phyloP scores from a whole-genome alignment of 2,888 invertebrate species.

The Cantharis rustica region DNA sequence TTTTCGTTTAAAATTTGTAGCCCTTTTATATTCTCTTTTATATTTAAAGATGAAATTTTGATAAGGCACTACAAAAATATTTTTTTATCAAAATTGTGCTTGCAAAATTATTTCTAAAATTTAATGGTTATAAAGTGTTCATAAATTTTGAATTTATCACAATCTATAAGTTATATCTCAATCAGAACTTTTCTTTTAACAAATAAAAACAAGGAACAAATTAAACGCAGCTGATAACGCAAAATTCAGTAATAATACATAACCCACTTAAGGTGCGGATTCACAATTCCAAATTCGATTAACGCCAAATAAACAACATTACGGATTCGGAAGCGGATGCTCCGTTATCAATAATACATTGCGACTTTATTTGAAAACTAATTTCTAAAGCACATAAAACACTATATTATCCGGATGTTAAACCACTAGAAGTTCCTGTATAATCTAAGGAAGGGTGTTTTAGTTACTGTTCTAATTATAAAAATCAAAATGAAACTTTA shows the following conservation, averaged over 20 bases:
- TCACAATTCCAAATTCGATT: slow-evolving; percentile 18
- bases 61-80: neutral
- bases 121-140: neutral
- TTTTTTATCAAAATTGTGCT: neutral
- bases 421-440: slow-evolving; percentile 15
- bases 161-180: neutral
- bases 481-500: neutral
- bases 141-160: neutral
- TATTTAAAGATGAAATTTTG: neutral
- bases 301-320: slow-evolving; percentile 18
- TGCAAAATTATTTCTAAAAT: neutral
- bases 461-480: slow-evolving; percentile 3
- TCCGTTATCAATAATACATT: slow-evolving; percentile 24
- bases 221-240: slow-evolving; percentile 14
- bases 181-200: neutral
- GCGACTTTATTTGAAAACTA: slow-evolving; percentile 20
- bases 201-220: neutral
- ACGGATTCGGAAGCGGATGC: slow-evolving; percentile 20
- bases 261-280: slow-evolving; percentile 15
- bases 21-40: slow-evolving; percentile 1
- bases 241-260: slow-evolving; percentile 16
- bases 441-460: slow-evolving; percentile 6
- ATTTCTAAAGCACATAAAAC: slow-evolving; percentile 22
- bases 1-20: neutral
- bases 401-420: slow-evolving; percentile 20